These are phyloP conservation scores for Tauraco hartlaubi DNA, from an alignment of 2,797 vertebrate genomes.

Conservation along the genomic window DNA sequence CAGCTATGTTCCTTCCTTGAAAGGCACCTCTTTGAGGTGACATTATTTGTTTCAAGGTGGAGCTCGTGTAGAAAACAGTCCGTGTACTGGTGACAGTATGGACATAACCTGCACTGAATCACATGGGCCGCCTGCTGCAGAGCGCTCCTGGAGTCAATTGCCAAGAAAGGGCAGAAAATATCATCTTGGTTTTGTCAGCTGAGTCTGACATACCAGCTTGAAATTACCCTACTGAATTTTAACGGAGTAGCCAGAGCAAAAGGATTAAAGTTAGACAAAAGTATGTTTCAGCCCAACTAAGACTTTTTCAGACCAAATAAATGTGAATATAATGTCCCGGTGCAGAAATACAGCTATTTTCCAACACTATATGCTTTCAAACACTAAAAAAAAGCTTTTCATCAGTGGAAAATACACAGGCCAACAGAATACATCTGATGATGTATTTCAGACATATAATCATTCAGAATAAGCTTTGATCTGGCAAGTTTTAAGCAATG, in stretches of 20 bases:
- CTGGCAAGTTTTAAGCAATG: neutral
- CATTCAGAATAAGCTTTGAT: slow-evolving; percentile 5
- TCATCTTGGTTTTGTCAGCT: neutral
- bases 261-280: neutral
- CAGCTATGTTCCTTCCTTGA: neutral
- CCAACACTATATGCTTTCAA: neutral
- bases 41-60: neutral
- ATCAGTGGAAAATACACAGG: neutral
- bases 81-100: neutral
- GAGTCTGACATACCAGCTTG: neutral
- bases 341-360: slow-evolving; percentile 5
- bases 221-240: neutral
- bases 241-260: neutral
- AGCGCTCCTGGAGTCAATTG: neutral
- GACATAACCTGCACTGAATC: neutral
- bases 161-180: neutral
- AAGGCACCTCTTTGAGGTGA: neutral
- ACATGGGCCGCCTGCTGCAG: neutral
- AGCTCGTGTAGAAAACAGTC: neutral
- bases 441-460: neutral
- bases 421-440: neutral
- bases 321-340: neutral
- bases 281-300: neutral
- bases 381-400: neutral
- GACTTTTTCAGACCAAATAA: neutral